These are phyloP conservation scores for Xanthostigma xanthostigma DNA, from an alignment of 2,888 invertebrate genomes.

Conservation along the genomic window DNA sequence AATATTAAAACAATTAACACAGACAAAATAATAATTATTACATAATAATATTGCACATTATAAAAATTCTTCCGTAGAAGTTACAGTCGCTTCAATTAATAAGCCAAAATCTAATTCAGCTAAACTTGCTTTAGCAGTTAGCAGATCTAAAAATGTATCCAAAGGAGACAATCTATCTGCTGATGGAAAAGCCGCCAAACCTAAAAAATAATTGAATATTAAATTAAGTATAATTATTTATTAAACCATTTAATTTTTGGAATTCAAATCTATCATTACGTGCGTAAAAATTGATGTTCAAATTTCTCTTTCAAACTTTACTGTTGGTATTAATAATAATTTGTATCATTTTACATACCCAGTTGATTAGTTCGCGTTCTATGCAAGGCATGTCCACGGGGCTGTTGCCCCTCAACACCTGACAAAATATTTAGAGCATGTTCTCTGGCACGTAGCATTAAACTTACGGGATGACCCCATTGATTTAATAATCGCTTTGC, in stretches of 20 bases:
- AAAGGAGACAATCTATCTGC: slow-evolving; percentile 61
- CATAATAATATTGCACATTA: slow-evolving; percentile 13
- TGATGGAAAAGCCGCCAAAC: slow-evolving; percentile 55
- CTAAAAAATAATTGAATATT: slow-evolving; percentile 26
- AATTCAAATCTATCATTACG: no score
- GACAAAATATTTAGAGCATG: slow-evolving; percentile 68
- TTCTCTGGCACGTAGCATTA: slow-evolving; percentile 64
- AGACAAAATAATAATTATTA: neutral
- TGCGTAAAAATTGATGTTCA: no score
- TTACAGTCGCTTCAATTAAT: slow-evolving; percentile 68
- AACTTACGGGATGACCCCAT: slow-evolving; percentile 62
- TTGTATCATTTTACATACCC: slow-evolving; percentile 6
- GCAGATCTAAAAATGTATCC: slow-evolving; percentile 69
- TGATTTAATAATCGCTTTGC: slow-evolving; percentile 62
- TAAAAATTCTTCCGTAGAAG: slow-evolving; percentile 39
- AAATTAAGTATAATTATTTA: neutral
- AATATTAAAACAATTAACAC: no score
- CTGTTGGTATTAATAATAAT: neutral
- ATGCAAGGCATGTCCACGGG: slow-evolving; percentile 19
- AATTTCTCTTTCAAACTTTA: no score
- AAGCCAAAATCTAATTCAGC: slow-evolving; percentile 75
- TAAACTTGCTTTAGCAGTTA: slow-evolving; percentile 76
- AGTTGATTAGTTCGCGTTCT: slow-evolving; percentile 16
- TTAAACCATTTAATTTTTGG: no score
- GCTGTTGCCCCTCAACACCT: slow-evolving; percentile 40